Base-by-base conservation (phyloP, 2,888 invertebrate species). In the Apodemia mormo region DNA sequence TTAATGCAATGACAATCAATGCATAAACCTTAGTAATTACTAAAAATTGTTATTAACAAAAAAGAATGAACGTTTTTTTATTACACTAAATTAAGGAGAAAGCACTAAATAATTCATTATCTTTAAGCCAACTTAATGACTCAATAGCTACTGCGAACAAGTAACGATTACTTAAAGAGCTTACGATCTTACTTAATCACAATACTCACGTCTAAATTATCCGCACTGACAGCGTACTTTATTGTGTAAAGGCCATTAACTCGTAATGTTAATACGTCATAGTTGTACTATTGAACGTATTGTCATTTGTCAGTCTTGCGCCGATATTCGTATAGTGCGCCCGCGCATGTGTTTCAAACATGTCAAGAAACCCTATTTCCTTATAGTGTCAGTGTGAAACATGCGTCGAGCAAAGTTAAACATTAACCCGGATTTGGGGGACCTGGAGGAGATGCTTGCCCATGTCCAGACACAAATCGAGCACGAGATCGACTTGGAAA, bases 401-500 rank as follows among this genome's bases (percentile, higher is more conserved):
- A 92, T 92, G 92, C 86, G 92, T 68, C 87, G 91, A 6, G 78
- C 81, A 54, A 92, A 89, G 75, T 78, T 91, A 77, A 89, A 84
- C 49, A 75, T 90, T 10, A 89, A 91, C 74, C 93, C 93, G 2
- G 93, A 94, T 75, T 74, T 94, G 64, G 92, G 92, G 0, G 94
- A 94, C 69, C 72, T 94, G 10, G 94, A 94, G 71, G 92, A 93
- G 74, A 93, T 94, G 94, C 78, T 94, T 30, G 93, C 93, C 0
- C 87, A 90, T 74, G 93, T 94, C 1, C 93, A 93, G 70, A 89
- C 84, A 0, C 93, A 94, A 71, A 74, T 94, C 7, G 93, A 94
- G 75, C 84, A 91, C 69, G 94, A 94, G 75, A 92, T 94, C 0
- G 92, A 90, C 54, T 66, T 88, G 68, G 91, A 91, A 71, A 88